Conservation (phyloP, 2,113 vertebrate genomes). For the Carollia perspicillata region DNA sequence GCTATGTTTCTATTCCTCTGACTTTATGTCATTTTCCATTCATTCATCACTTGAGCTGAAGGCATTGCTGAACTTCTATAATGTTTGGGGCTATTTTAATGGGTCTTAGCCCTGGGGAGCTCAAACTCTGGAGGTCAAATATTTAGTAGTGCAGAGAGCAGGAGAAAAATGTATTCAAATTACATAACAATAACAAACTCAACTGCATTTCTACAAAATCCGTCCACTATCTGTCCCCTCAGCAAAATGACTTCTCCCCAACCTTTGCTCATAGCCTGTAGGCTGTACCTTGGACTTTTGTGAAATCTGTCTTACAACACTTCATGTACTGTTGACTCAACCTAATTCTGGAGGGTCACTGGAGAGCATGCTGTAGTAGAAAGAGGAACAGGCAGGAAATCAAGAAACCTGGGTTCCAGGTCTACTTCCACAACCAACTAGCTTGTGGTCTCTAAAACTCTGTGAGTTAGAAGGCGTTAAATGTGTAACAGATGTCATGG, state of each 20-base stretch:
- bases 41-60: not conserved
- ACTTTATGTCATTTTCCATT: not conserved
- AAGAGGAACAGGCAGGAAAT: not conserved
- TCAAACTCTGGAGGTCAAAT: not conserved
- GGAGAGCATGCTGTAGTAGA: not conserved
- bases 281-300: constrained; percentile 29
- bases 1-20: not conserved
- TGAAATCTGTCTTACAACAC: not conserved
- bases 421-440: not conserved
- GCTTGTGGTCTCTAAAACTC: not conserved
- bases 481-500: not conserved
- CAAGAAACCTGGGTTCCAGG: not conserved
- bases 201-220: not conserved
- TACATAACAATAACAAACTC: not conserved
- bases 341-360: not conserved
- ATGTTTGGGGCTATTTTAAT: not conserved
- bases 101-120: not conserved
- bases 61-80: not conserved
- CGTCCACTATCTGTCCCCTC: not conserved
- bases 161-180: not conserved
- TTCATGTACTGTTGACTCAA: not conserved
- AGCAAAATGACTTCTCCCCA: not conserved
- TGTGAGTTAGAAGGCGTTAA: not conserved
- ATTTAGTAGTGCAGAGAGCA: not conserved
- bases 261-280: not conserved